These are phyloP conservation scores for Heliconius sara DNA, from an alignment of 2,888 invertebrate species.

Conservation along the genomic window DNA sequence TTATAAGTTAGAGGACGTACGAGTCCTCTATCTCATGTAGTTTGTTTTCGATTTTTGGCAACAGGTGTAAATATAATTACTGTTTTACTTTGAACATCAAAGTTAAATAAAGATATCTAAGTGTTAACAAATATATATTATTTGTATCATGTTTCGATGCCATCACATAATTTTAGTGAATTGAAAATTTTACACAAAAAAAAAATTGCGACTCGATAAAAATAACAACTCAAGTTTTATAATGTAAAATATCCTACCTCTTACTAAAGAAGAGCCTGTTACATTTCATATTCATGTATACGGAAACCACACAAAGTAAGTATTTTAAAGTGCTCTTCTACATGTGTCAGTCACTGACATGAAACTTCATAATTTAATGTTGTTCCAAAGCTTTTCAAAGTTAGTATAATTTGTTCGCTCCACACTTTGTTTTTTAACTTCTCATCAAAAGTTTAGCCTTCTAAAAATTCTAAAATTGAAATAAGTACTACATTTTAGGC, in stretches of 20 bases:
- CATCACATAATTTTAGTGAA: not conserved
- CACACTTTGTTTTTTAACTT: slow-evolving; percentile 16
- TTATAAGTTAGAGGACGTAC: no score
- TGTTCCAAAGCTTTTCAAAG: slow-evolving; percentile 21
- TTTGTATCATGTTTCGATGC: no score
- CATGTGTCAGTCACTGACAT: slow-evolving; percentile 30
- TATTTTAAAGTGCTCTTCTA: slow-evolving; percentile 26
- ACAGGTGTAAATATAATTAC: no score
- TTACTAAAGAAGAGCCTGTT: slow-evolving; percentile 14
- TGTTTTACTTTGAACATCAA: no score
- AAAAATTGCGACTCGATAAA: not conserved
- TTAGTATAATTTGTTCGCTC: slow-evolving; percentile 22
- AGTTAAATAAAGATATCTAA: no score
- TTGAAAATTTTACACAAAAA: not conserved
- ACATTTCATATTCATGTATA: slow-evolving; percentile 24
- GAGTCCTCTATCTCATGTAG: no score
- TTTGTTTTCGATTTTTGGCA: no score
- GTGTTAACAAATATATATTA: no score
- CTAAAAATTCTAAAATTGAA: not conserved
- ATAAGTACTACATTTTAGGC: not conserved
- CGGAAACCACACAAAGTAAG: slow-evolving; percentile 29
- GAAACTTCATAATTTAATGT: slow-evolving; percentile 32
- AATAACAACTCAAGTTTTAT: not conserved
- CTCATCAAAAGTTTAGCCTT: not conserved
- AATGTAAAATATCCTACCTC: slow-evolving; percentile 7